Conservation (phyloP, 2,113 vertebrate genomes). For the Spheniscus mendiculus region DNA sequence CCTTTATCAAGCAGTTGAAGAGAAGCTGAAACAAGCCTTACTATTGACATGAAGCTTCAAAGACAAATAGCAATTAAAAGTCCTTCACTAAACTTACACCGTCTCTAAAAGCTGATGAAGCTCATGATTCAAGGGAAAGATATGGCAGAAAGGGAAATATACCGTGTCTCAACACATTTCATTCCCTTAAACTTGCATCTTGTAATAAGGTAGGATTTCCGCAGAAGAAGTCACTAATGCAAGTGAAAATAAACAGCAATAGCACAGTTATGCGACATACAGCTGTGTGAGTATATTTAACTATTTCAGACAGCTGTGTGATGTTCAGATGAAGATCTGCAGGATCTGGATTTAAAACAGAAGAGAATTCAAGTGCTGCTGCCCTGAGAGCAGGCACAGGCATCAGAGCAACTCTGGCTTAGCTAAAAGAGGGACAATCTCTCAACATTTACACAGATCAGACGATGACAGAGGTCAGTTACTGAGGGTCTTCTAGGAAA, state of each 20-base stretch:
- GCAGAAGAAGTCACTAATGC: neutral
- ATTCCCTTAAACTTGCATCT: neutral
- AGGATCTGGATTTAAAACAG: neutral
- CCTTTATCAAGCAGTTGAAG: neutral
- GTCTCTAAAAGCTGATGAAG: neutral
- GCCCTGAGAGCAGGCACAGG: neutral
- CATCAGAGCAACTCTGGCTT: rapidly evolving
- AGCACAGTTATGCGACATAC: neutral
- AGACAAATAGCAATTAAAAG: neutral
- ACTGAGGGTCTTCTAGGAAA: neutral
- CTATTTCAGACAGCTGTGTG: neutral
- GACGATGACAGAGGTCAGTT: neutral
- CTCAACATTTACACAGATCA: neutral
- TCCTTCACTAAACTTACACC: neutral
- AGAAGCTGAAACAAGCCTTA: neutral
- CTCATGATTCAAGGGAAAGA: neutral
- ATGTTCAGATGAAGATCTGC: neutral
- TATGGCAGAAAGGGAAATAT: neutral
- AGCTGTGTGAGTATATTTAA: neutral
- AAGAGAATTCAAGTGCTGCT: rapidly evolving
- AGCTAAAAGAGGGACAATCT: neutral
- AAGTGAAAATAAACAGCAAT: neutral
- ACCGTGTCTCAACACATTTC: rapidly evolving
- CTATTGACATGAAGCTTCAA: neutral
- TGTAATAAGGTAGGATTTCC: neutral